phyloP scores from a whole-genome alignment of 2,113 vertebrate species.

The rabbit (Oryctolagus cuniculus) region mOryCun1.1 NC_091453.1:77358001-77358500 shows the following conservation, averaged over 20 bases:
- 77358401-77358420: too few relatives aligned
- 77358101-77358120: neutral
- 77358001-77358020: conserved; percentile 18
- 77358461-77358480: too few relatives aligned
- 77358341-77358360: neutral
- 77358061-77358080: neutral
- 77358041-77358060: neutral
- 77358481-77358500: too few relatives aligned
- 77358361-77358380: neutral
- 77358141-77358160: conserved; percentile 90
- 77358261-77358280: conserved; percentile 53
- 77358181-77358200: conserved; percentile 93
- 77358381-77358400: too few relatives aligned
- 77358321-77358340: neutral
- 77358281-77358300: conserved; percentile 60
- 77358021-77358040: neutral
- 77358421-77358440: too few relatives aligned
- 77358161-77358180: conserved; percentile 93
- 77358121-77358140: conserved; percentile 89
- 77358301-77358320: conserved; percentile 55
- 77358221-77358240: conserved; percentile 93
- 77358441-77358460: too few relatives aligned
- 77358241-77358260: conserved; percentile 65
- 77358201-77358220: conserved; percentile 93
- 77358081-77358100: neutral